Conservation (phyloP, 1,140 invertebrate genomes). For the Holotrichia oblita region DNA sequence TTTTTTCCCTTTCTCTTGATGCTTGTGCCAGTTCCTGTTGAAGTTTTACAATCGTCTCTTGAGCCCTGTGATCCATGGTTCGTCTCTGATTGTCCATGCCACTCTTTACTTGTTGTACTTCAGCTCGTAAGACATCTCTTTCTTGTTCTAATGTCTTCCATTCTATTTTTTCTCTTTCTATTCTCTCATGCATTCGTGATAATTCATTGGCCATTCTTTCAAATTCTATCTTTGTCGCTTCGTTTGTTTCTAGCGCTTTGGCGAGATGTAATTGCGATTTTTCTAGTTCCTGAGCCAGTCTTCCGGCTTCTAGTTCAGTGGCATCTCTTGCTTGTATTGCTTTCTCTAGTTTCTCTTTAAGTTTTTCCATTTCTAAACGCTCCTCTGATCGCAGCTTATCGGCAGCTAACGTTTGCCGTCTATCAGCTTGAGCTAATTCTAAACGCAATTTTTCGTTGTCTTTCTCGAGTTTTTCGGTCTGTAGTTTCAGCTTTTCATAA, state of each 20-base stretch:
- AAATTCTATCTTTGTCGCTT: constrained; percentile 81
- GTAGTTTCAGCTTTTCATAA: constrained; percentile 81
- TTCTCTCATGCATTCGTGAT: constrained; percentile 78
- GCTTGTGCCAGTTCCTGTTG: constrained; percentile 77
- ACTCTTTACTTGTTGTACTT: constrained; percentile 72
- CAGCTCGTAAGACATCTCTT: constrained; percentile 72
- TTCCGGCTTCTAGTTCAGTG: constrained; percentile 84
- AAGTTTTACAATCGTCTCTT: constrained; percentile 71
- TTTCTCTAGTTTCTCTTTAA: constrained; percentile 88
- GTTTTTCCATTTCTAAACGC: constrained; percentile 78
- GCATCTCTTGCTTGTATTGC: constrained; percentile 79
- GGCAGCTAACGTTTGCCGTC: constrained; percentile 68
- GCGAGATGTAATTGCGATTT: constrained; percentile 82
- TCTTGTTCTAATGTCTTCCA: constrained; percentile 74
- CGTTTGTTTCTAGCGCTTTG: constrained; percentile 83
- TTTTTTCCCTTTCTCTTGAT: constrained; percentile 75
- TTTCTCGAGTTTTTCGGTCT: constrained; percentile 74
- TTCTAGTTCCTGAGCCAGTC: constrained; percentile 86
- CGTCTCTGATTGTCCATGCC: constrained; percentile 74
- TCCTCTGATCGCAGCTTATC: constrained; percentile 71
- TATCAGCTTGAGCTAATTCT: constrained; percentile 74
- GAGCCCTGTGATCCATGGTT: constrained; percentile 69
- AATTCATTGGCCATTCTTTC: constrained; percentile 84
- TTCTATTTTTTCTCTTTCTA: constrained; percentile 74
- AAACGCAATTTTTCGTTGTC: constrained; percentile 78